phyloP scores from a whole-genome alignment of 35 echinoderm and acorn worm genomes.

The Apostichopus parvimensis region DNA sequence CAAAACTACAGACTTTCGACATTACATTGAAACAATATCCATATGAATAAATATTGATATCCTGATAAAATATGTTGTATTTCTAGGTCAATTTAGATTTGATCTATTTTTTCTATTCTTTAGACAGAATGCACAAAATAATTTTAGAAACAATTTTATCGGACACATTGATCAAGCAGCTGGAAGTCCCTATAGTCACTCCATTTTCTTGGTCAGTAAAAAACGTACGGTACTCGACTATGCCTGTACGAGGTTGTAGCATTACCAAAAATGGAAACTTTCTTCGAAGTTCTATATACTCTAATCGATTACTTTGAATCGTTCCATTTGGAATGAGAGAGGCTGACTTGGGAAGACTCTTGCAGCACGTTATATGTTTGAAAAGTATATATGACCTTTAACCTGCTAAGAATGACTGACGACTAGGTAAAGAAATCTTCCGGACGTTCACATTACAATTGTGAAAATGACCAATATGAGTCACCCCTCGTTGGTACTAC shows the following conservation, averaged over 20 bases:
- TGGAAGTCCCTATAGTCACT: no score
- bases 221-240: no score
- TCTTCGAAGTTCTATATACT: neutral
- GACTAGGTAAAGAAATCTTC: neutral
- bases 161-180: no score
- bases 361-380: neutral
- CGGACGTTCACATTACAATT: neutral
- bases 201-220: no score
- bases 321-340: neutral
- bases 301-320: neutral
- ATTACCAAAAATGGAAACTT: neutral
- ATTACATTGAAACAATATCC: neutral
- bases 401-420: no score
- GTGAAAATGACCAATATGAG: neutral
- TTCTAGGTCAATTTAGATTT: no score
- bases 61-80: neutral
- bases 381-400: neutral
- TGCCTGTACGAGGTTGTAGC: no score
- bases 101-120: no score
- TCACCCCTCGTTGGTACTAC: neutral
- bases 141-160: no score
- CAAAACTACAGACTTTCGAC: neutral
- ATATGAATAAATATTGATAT: neutral
- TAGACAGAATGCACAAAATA: no score
- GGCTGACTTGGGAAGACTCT: neutral